A percentile compares a stretch with the other conserved stretches of the same genome.
Conservation (phyloP, 2,888 invertebrate species). For the Taphrorychus bicolor region DNA sequence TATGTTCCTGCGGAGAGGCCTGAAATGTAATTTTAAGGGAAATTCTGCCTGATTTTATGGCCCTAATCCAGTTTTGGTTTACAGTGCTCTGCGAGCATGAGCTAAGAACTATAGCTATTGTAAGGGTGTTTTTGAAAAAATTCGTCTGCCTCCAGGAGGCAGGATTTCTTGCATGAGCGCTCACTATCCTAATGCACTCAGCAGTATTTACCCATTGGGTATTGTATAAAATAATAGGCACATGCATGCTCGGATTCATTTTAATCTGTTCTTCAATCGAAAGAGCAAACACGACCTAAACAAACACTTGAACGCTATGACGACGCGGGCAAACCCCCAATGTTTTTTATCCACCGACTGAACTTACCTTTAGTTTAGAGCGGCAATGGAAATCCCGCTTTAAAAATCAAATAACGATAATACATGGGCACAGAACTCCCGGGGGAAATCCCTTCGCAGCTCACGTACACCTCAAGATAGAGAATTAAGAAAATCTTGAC, state of each 20-base stretch:
- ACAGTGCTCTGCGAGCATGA: too few species aligned
- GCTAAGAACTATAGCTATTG: background rate
- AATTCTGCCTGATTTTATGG: background rate
- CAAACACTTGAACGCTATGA: conserved; percentile 57
- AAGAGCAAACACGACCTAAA: conserved; percentile 57
- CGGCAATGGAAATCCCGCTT: conserved; percentile 12
- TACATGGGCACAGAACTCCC: conserved; percentile 19
- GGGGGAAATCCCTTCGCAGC: conserved; percentile 32
- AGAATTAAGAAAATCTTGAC: conserved; percentile 43
- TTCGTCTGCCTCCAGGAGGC: too few species aligned
- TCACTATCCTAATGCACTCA: background rate
- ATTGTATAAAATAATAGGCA: conserved; percentile 30
- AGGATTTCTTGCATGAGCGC: conserved; percentile 13
- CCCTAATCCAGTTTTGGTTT: background rate
- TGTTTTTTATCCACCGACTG: too few species aligned
- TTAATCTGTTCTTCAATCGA: conserved; percentile 58
- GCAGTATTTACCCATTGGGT: conserved; percentile 15
- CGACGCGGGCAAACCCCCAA: too few species aligned
- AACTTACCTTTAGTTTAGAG: too few species aligned
- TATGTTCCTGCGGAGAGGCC: conserved; percentile 1
- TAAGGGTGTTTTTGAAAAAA: too few species aligned
- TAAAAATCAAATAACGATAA: conserved; percentile 6
- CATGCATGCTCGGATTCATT: conserved; percentile 57
- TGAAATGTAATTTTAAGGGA: conserved; percentile 3
- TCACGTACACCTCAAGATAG: conserved; percentile 41